phyloP scores from a whole-genome alignment of 64 coral and sea anemone genomes.

The Montipora capricornis region DNA sequence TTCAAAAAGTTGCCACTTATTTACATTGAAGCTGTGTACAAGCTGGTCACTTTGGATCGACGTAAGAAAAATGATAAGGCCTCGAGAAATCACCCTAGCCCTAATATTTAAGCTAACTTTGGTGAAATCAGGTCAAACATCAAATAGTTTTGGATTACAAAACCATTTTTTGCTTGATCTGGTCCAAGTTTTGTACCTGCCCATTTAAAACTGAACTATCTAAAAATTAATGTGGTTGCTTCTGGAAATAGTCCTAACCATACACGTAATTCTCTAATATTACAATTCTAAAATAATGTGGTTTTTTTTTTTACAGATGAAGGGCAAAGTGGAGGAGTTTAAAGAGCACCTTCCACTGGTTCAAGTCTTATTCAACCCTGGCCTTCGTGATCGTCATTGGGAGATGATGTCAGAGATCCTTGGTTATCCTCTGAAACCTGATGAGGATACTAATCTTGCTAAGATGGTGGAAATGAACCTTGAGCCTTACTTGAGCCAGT shows the following conservation, averaged over 20 bases:
- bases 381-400: constrained; percentile 97
- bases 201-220: background rate
- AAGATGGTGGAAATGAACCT: constrained; percentile 99
- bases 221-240: background rate
- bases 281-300: background rate
- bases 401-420: constrained; percentile 94
- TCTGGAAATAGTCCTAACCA: background rate
- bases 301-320: constrained; percentile 73
- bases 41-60: no score
- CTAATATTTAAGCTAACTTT: no score
- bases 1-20: no score
- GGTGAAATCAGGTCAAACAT: no score
- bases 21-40: no score
- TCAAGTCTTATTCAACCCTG: constrained; percentile 95
- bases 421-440: constrained; percentile 91
- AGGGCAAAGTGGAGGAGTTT: constrained; percentile 97
- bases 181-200: background rate
- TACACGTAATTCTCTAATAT: no score
- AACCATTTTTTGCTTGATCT: no score
- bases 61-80: no score
- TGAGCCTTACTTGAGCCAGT: constrained; percentile 92
- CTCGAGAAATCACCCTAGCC: no score
- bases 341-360: constrained; percentile 95
- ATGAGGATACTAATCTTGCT: constrained; percentile 94
- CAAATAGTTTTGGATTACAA: no score